Evolutionary conservation across 1,140 invertebrate genomes (phyloP).

Genomic region (Neelides sp.): DNA sequence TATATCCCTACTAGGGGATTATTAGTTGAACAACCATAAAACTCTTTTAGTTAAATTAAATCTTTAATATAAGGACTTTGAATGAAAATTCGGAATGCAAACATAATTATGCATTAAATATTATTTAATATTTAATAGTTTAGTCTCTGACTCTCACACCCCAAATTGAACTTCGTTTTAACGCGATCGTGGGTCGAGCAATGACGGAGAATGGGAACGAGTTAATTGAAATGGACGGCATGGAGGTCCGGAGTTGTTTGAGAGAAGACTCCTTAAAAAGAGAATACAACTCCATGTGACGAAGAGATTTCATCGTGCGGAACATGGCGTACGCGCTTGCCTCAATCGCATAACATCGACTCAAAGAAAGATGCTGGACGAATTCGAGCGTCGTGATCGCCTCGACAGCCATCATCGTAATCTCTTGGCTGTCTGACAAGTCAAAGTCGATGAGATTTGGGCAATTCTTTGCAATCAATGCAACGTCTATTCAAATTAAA

Average conservation of each 20-base stretch:
- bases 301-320: constrained; percentile 36
- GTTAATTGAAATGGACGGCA: constrained; percentile 48
- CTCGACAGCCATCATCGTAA: constrained; percentile 7
- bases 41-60: too few species aligned
- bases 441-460: constrained; percentile 15
- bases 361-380: constrained; percentile 65
- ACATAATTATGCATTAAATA: too few species aligned
- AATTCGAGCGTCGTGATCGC: constrained; percentile 40
- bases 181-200: constrained; percentile 72
- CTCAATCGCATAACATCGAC: constrained; percentile 64
- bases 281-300: constrained; percentile 62
- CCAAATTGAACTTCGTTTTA: constrained; percentile 73
- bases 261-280: constrained; percentile 48
- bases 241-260: constrained; percentile 41
- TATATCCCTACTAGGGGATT: too few species aligned
- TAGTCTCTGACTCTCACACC: constrained; percentile 66
- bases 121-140: too few species aligned
- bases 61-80: too few species aligned
- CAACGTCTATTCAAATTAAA: constrained; percentile 9
- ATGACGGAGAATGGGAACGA: constrained; percentile 61
- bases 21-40: too few species aligned
- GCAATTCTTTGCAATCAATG: background rate
- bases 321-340: constrained; percentile 37
- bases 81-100: too few species aligned
- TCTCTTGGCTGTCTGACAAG: constrained; percentile 20